These are phyloP conservation scores for Octonoba sinensis DNA, from an alignment of 2,888 invertebrate genomes.

Conservation along the genomic window DNA sequence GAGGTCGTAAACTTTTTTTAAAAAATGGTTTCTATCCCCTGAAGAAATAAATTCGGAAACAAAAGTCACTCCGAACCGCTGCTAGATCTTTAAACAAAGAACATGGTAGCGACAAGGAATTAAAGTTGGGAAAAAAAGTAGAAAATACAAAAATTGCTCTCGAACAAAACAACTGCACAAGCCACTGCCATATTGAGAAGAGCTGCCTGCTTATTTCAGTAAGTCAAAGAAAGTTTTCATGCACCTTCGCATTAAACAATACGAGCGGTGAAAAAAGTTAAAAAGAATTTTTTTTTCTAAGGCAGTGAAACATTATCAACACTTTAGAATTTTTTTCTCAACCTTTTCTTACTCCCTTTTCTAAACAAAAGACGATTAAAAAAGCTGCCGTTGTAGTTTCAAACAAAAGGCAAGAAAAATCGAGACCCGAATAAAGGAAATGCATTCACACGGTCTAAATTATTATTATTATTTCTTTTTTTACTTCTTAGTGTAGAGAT, in stretches of 20 bases:
- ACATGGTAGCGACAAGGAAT: conserved; percentile 50
- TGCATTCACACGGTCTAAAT: conserved; percentile 32
- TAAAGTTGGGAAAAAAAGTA: background rate
- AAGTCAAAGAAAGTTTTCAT: conserved; percentile 47
- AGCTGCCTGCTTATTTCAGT: conserved; percentile 41
- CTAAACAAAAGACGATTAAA: conserved; percentile 56
- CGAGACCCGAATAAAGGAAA: conserved; percentile 44
- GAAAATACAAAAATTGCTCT: conserved; percentile 43
- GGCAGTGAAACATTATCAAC: conserved; percentile 50
- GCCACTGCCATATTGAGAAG: conserved; percentile 27
- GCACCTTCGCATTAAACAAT: conserved; percentile 35
- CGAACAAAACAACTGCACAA: conserved; percentile 47
- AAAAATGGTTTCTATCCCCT: conserved; percentile 26
- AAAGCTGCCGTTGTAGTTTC: conserved; percentile 42
- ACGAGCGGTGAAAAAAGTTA: background rate
- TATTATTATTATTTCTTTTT: conserved; percentile 9
- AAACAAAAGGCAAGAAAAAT: conserved; percentile 41
- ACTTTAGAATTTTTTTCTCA: conserved; percentile 10
- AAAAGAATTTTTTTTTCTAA: background rate
- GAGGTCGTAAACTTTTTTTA: background rate
- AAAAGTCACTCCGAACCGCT: conserved; percentile 31
- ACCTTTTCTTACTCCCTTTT: conserved; percentile 1
- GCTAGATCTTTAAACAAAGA: conserved; percentile 59
- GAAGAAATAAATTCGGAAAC: conserved; percentile 44
- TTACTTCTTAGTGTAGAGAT: background rate